Evolutionary conservation across 30 jellyfish, hydroid and myxozoan species (phyloP).

Genomic region (Chironex yamaguchii): DNA sequence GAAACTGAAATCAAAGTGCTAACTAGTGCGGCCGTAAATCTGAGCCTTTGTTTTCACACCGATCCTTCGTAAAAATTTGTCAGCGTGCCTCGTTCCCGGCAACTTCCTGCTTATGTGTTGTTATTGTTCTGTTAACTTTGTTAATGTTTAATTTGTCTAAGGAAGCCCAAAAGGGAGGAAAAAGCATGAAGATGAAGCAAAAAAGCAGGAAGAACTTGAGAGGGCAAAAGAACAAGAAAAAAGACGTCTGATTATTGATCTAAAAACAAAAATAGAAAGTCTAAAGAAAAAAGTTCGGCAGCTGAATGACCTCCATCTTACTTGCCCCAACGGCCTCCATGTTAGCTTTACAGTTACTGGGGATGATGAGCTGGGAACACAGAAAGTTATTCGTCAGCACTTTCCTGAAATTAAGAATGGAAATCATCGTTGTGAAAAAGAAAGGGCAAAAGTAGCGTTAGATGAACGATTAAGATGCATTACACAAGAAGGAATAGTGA

Average conservation of each 20-base stretch:
- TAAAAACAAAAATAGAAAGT: conserved; percentile 37
- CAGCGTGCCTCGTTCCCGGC: too few relatives aligned
- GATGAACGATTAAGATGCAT: conserved; percentile 50
- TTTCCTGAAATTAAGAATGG: background rate
- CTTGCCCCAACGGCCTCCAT: conserved; percentile 89
- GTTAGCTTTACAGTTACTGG: conserved; percentile 1
- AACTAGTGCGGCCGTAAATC: too few relatives aligned
- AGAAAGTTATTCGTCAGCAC: conserved; percentile 40
- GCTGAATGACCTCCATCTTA: conserved; percentile 39
- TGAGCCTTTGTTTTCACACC: too few relatives aligned
- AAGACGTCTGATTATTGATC: conserved; percentile 26
- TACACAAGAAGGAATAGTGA: conserved; percentile 76
- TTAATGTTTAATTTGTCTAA: too few relatives aligned
- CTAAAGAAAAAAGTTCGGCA: conserved; percentile 22
- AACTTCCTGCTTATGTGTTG: too few relatives aligned
- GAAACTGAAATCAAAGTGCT: too few relatives aligned
- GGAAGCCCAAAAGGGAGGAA: conserved; percentile 76
- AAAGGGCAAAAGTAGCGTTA: background rate
- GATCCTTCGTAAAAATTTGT: too few relatives aligned
- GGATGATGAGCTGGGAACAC: background rate
- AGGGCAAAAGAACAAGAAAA: conserved; percentile 46
- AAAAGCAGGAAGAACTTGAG: conserved; percentile 72
- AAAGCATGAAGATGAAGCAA: conserved; percentile 68
- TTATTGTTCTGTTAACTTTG: too few relatives aligned
- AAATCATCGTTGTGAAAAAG: conserved; percentile 3